A percentile compares a stretch with the other conserved stretches of the same genome.
Evolutionary conservation across 2,888 invertebrate species (phyloP).

Genomic region (Antheraea yamamai): DNA sequence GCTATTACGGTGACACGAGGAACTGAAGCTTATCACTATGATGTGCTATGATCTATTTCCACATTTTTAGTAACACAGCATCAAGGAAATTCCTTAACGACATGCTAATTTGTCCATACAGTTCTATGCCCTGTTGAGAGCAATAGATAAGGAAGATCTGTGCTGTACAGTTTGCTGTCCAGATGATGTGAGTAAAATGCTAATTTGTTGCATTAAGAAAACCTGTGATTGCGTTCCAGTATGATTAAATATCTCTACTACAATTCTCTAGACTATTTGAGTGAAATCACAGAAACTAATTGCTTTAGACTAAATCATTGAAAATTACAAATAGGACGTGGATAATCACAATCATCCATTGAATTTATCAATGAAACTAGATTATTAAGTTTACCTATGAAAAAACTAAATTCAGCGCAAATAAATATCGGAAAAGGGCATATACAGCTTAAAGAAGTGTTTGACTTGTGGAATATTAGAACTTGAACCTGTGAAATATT

Average conservation of each 20-base stretch:
- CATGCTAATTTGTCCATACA: constrained; percentile 26
- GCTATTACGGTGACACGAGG: too few species aligned
- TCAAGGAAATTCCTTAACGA: background rate
- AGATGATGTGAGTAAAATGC: constrained; percentile 28
- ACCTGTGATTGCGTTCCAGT: background rate
- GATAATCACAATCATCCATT: background rate
- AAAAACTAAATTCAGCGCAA: too few species aligned
- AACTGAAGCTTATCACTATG: too few species aligned
- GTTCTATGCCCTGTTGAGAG: constrained; percentile 50
- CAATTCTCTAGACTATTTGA: background rate
- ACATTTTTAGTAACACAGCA: background rate
- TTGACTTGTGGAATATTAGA: too few species aligned
- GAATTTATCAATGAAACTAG: background rate
- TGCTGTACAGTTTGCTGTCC: constrained; percentile 44
- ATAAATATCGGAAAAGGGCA: too few species aligned
- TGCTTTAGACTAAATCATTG: too few species aligned
- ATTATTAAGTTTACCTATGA: background rate
- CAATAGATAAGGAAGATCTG: constrained; percentile 50
- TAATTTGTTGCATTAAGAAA: background rate
- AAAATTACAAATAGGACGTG: too few species aligned
- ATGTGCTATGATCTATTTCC: background rate
- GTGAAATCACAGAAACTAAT: too few species aligned
- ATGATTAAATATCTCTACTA: background rate
- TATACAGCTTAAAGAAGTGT: too few species aligned
- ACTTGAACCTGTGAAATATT: too few species aligned